Percentiles rank a stretch among this genome's conserved stretches.
Evolutionary conservation across 1,140 invertebrate species (phyloP).

Genomic region (Drosophila baimaii): DNA sequence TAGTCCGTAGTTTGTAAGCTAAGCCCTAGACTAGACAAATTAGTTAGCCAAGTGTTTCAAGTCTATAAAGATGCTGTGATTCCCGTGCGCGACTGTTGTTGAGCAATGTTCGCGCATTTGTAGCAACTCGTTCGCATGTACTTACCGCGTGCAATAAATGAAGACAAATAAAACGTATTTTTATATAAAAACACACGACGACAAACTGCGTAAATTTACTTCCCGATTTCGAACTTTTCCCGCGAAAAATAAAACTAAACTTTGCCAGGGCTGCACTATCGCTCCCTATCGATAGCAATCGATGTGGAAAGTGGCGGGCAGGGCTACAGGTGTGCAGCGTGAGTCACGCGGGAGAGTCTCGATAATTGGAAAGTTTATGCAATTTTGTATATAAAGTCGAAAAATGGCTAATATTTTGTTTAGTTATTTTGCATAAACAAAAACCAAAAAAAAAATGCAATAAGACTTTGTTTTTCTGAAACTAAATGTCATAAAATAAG

Average conservation of each 20-base stretch:
- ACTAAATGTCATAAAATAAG: neutral
- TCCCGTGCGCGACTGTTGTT: constrained; percentile 70
- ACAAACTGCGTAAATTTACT: neutral
- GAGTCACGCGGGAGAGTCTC: neutral
- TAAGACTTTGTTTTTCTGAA: neutral
- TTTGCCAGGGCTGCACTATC: constrained; percentile 25
- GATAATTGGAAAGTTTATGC: too few species aligned
- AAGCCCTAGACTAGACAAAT: constrained; percentile 60
- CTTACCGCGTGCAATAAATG: constrained; percentile 67
- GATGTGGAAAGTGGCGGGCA: neutral
- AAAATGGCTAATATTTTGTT: too few species aligned
- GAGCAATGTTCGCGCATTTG: constrained; percentile 55
- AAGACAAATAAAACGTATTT: constrained; percentile 60
- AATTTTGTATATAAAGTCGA: too few species aligned
- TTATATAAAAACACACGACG: constrained; percentile 30
- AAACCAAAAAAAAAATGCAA: neutral
- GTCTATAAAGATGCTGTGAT: constrained; percentile 82
- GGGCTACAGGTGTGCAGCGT: neutral
- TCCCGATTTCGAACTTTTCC: neutral
- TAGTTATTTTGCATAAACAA: too few species aligned
- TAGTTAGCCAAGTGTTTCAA: constrained; percentile 64
- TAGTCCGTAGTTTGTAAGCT: constrained; percentile 61
- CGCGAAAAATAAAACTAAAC: neutral
- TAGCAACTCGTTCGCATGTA: constrained; percentile 63
- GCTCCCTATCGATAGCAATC: constrained; percentile 5